These are phyloP conservation scores for Chironomus tepperi DNA, from an alignment of 1,140 invertebrate species.

Conservation along the genomic window DNA sequence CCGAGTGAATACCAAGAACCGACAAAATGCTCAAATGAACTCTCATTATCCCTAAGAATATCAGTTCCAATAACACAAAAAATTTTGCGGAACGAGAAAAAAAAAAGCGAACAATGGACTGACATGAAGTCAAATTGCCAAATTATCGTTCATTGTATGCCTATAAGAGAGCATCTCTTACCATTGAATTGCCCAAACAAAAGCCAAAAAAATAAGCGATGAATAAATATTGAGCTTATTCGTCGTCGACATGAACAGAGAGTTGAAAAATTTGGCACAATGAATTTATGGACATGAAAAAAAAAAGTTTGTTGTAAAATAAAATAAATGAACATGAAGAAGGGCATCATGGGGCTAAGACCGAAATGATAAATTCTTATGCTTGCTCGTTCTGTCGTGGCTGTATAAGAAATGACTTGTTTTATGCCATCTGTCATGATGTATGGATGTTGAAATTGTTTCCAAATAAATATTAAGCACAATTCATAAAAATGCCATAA, in stretches of 20 bases:
- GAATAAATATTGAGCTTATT: background rate
- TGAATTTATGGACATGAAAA: background rate
- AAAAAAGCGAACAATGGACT: background rate
- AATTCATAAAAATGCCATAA: too few species aligned
- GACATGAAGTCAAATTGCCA: constrained; percentile 16
- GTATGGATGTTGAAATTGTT: too few species aligned
- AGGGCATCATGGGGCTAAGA: background rate
- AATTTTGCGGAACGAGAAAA: background rate
- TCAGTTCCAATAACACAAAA: too few species aligned
- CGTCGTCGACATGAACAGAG: background rate
- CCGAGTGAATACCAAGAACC: too few species aligned
- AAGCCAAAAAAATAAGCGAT: background rate
- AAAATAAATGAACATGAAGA: background rate
- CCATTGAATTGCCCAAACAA: background rate
- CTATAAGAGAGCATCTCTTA: background rate
- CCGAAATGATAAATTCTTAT: too few species aligned
- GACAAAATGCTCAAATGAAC: too few species aligned
- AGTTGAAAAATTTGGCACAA: background rate
- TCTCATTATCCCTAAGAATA: too few species aligned
- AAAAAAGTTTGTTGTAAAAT: background rate
- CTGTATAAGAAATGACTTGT: too few species aligned
- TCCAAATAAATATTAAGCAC: too few species aligned
- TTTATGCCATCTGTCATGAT: too few species aligned
- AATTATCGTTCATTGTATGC: constrained; percentile 20
- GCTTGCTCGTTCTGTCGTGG: too few species aligned